Conservation (phyloP, 2,888 invertebrate species). For the Meliscaeva auricollis region DNA sequence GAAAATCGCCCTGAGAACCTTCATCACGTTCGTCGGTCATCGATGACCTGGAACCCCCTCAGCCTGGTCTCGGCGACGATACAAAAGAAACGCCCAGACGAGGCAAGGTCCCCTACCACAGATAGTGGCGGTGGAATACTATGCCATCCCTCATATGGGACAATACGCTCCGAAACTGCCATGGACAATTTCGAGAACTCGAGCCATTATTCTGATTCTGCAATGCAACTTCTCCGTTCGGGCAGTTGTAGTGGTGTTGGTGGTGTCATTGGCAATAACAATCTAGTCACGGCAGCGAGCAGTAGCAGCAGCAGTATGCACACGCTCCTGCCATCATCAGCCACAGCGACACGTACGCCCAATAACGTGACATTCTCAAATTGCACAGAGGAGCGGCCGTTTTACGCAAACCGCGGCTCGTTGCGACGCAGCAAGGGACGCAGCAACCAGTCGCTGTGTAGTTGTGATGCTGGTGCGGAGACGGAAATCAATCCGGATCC, state of each 20-base stretch:
- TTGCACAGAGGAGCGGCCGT: constrained; percentile 79
- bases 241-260: constrained; percentile 78
- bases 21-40: constrained; percentile 64
- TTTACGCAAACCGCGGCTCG: constrained; percentile 80
- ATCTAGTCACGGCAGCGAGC: constrained; percentile 72
- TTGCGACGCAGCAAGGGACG: constrained; percentile 82
- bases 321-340: constrained; percentile 69
- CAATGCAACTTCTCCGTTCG: constrained; percentile 79
- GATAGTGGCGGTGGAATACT: constrained; percentile 53
- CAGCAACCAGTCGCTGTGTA: constrained; percentile 83
- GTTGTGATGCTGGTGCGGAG: constrained; percentile 83
- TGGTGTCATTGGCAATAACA: constrained; percentile 76
- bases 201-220: constrained; percentile 80
- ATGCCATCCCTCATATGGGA: constrained; percentile 77
- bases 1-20: constrained; percentile 70
- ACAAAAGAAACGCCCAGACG: constrained; percentile 57
- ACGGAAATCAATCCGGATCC: constrained; percentile 83
- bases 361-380: constrained; percentile 82
- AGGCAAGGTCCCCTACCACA: constrained; percentile 61
- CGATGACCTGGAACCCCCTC: constrained; percentile 70
- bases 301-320: constrained; percentile 76
- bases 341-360: constrained; percentile 73
- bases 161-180: constrained; percentile 77
- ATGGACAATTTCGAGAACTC: constrained; percentile 79
- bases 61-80: constrained; percentile 77